Percentiles rank a stretch among this genome's conserved stretches.
These are phyloP conservation scores for Ammodytes dubius DNA, from an alignment of 2,113 vertebrate species.

Conservation along the genomic window DNA sequence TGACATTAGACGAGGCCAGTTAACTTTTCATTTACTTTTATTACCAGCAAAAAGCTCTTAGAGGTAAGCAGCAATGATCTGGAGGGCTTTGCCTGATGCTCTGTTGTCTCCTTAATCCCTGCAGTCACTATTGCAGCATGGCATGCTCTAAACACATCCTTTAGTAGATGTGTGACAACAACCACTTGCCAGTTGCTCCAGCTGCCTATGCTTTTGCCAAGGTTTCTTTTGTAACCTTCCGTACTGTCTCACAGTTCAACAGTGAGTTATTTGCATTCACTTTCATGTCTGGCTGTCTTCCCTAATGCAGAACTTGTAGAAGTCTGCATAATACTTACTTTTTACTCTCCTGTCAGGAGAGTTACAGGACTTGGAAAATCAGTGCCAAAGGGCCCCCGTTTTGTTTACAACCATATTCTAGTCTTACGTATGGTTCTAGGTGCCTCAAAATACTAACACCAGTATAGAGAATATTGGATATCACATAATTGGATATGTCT, in stretches of 20 bases:
- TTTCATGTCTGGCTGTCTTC: background rate
- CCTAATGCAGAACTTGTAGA: background rate
- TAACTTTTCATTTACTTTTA: background rate
- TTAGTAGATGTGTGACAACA: conserved; percentile 8
- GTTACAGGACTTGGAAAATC: background rate
- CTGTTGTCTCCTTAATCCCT: conserved; percentile 11
- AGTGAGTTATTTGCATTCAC: conserved; percentile 2
- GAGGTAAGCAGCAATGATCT: conserved; percentile 11
- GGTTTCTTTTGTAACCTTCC: background rate
- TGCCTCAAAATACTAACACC: too few relatives aligned
- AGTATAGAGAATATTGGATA: background rate
- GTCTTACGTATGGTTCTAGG: too few relatives aligned
- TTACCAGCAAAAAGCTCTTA: background rate
- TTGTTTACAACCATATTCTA: background rate
- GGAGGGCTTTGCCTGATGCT: background rate
- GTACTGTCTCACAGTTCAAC: background rate
- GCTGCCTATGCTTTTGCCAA: conserved; percentile 15
- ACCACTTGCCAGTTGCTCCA: conserved; percentile 2
- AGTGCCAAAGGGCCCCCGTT: background rate
- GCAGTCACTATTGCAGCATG: conserved; percentile 3
- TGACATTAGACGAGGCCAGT: background rate
- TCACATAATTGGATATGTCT: background rate
- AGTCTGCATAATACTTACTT: too few relatives aligned
- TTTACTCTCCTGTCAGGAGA: too few relatives aligned
- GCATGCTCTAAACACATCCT: background rate